phyloP scores from a whole-genome alignment of 1,140 invertebrate species.

The Zaprionus ornatus region DNA sequence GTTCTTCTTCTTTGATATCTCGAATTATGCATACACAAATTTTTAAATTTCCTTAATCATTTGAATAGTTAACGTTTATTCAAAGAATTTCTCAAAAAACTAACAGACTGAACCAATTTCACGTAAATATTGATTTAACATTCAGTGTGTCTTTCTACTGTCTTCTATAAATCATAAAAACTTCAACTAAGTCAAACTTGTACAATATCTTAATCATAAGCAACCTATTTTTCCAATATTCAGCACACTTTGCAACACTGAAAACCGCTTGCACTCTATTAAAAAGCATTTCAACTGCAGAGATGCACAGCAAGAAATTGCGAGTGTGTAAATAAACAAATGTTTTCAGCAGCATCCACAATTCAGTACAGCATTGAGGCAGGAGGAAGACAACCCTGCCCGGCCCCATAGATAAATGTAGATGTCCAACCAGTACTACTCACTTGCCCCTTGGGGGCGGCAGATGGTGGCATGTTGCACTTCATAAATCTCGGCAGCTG shows the following conservation, averaged over 20 bases:
- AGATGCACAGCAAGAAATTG: background rate
- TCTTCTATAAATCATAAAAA: too few species aligned
- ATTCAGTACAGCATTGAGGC: slow-evolving; percentile 27
- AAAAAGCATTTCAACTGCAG: slow-evolving; percentile 13
- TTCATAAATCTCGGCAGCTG: slow-evolving; percentile 78
- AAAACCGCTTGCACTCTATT: slow-evolving; percentile 33
- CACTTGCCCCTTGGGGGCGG: slow-evolving; percentile 36
- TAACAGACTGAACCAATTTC: too few species aligned
- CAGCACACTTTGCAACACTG: slow-evolving; percentile 7
- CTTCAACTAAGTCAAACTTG: too few species aligned
- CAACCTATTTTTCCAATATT: background rate
- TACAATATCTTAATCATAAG: too few species aligned
- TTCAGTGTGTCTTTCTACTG: too few species aligned
- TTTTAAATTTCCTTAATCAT: too few species aligned
- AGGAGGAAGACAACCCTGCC: background rate
- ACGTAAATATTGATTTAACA: too few species aligned
- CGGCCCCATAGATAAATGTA: slow-evolving; percentile 53
- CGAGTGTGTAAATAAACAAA: slow-evolving; percentile 33
- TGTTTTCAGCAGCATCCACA: slow-evolving; percentile 12
- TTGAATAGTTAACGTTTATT: too few species aligned
- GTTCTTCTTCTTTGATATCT: too few species aligned
- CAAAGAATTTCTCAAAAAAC: too few species aligned
- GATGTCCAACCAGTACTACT: background rate
- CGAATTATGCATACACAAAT: too few species aligned
- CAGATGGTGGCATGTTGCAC: slow-evolving; percentile 54